Conservation (phyloP, 2,797 vertebrate genomes). For the Ciconia nigra region DNA sequence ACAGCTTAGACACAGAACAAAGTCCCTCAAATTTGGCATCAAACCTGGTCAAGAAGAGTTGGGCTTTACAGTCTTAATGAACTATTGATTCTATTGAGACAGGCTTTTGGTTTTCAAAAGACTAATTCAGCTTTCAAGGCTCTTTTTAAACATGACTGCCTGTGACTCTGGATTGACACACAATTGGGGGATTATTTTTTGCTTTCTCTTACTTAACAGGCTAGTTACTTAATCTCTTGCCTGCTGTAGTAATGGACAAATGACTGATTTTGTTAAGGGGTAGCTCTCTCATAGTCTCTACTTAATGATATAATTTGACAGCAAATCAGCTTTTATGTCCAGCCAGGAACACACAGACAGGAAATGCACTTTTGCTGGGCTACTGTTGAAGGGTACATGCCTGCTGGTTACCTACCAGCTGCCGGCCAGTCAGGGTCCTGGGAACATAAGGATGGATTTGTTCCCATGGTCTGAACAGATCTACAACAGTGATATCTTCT, state of each 20-base stretch:
- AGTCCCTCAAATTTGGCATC: slow-evolving; percentile 17
- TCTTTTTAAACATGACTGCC: slow-evolving; percentile 22
- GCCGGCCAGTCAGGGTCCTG: neutral
- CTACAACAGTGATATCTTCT: neutral
- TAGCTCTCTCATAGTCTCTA: slow-evolving; percentile 5
- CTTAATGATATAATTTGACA: slow-evolving; percentile 3
- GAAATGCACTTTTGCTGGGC: neutral
- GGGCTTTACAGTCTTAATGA: slow-evolving; percentile 55
- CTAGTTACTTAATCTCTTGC: slow-evolving; percentile 1
- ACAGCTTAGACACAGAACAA: neutral
- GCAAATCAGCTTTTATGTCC: neutral
- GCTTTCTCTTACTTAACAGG: slow-evolving; percentile 21
- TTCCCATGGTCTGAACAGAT: neutral
- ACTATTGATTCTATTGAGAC: slow-evolving; percentile 42
- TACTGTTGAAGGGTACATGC: neutral
- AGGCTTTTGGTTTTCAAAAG: slow-evolving; percentile 32
- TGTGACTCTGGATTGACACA: slow-evolving; percentile 1
- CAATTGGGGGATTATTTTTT: slow-evolving; percentile 11
- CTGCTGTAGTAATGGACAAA: neutral
- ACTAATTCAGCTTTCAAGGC: slow-evolving; percentile 56
- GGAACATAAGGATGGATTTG: neutral
- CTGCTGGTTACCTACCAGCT: neutral
- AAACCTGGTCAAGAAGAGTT: slow-evolving; percentile 1
- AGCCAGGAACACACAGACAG: neutral
- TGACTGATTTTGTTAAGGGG: slow-evolving; percentile 9